Percentiles rank a stretch among this genome's conserved stretches.
Conservation (phyloP, 2,113 vertebrate species). For the Lophura nycthemera region DNA sequence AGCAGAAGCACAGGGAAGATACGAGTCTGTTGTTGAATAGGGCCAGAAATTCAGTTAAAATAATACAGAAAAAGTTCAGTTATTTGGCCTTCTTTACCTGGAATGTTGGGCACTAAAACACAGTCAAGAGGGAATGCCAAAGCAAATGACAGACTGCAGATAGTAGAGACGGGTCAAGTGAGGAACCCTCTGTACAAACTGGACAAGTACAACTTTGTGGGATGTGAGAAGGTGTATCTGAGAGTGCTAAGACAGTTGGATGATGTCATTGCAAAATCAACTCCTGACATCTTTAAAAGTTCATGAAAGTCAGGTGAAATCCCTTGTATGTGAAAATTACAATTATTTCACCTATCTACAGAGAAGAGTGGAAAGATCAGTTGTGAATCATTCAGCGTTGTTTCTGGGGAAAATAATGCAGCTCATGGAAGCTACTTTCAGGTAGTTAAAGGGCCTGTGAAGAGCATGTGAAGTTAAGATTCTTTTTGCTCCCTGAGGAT, state of each 20-base stretch:
- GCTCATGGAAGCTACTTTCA: background rate
- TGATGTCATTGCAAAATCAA: background rate
- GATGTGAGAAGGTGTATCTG: background rate
- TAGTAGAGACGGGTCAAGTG: background rate
- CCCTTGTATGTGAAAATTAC: background rate
- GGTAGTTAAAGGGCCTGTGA: background rate
- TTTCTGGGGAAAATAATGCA: background rate
- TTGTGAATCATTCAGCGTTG: background rate
- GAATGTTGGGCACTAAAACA: background rate
- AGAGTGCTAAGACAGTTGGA: background rate
- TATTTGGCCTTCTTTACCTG: background rate
- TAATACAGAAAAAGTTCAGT: background rate
- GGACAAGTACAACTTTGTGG: background rate
- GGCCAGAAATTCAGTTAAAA: accelerated
- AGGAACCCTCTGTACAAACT: background rate
- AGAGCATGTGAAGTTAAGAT: background rate
- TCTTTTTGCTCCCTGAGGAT: background rate
- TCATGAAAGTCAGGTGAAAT: background rate
- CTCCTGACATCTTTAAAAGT: background rate
- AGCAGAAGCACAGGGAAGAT: background rate
- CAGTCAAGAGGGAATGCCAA: accelerated
- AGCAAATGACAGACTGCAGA: background rate
- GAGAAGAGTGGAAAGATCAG: background rate
- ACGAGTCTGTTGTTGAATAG: background rate
- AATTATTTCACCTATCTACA: background rate